These are phyloP conservation scores for Pangasianodon gigas DNA, from an alignment of 2,113 vertebrate species.

Conservation along the genomic window DNA sequence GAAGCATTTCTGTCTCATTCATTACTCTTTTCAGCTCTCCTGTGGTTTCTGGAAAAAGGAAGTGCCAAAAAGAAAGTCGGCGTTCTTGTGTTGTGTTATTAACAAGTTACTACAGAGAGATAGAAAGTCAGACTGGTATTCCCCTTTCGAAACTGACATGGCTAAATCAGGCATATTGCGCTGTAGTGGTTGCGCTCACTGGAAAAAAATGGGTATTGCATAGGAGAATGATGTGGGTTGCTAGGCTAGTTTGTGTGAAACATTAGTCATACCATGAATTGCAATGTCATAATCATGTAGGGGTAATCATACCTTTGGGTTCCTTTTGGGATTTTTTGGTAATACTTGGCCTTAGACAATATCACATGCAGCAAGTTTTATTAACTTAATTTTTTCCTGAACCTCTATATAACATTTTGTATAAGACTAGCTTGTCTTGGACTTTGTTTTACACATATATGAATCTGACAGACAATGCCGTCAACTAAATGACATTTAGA, in stretches of 20 bases:
- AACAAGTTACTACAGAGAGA: constrained; percentile 34
- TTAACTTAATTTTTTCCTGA: background rate
- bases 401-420: background rate
- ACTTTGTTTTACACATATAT: background rate
- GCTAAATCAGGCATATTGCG: constrained; percentile 41
- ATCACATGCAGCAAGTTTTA: constrained; percentile 13
- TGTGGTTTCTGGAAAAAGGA: constrained; percentile 47
- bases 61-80: constrained; percentile 39
- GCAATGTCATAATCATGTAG: constrained; percentile 46
- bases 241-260: constrained; percentile 37
- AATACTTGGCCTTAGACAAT: background rate
- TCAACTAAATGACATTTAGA: too few species aligned
- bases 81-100: constrained; percentile 17
- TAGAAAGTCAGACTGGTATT: constrained; percentile 51
- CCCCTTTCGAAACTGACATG: constrained; percentile 45
- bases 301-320: constrained; percentile 36
- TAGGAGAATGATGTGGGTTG: constrained; percentile 35
- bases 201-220: constrained; percentile 39
- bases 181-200: constrained; percentile 41
- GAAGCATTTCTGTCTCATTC: constrained; percentile 40
- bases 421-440: background rate
- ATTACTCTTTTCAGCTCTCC: constrained; percentile 18
- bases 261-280: constrained; percentile 51
- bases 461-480: too few species aligned
- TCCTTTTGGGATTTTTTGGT: constrained; percentile 9